Base-by-base conservation (phyloP, 2,888 invertebrate genomes). In the Subacronicta megacephala region DNA sequence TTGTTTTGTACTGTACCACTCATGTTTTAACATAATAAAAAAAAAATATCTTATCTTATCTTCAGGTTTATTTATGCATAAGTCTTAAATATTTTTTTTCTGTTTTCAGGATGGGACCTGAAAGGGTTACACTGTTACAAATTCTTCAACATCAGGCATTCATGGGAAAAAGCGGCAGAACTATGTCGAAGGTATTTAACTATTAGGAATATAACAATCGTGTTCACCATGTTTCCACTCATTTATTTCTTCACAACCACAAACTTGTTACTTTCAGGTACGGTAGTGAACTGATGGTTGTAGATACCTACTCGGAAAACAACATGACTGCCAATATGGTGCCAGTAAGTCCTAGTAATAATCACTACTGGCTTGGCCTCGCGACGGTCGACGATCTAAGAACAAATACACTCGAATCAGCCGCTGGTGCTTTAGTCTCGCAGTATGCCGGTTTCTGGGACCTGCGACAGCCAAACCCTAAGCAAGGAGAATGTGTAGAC, bases 371-470 rank as follows among this genome's bases (percentile, higher is more conserved):
- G 98, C 94, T 98, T 61, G 98, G 98, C 53, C 95, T 98, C 76
- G 97, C 98, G 42, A 97, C 98, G 31, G 95, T 98, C 62, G 98
- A 98, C 90, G 98, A 98, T 90, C 95, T 99, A 52, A 95, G 98
- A 85, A 99, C 98, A 42, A 98, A 98, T 89, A 98, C 98, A n/a
- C 94, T 99, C 63, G 98, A 98, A 94, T 98, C 98, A 4, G 98
- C 98, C 20, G 97, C 98, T 49, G 98, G 98, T 50, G 96, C 97
- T 64, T 95, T 98, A 77, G 97, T 98, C 60, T 98, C 98, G 7
- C 98, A 98, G 90, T 98, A 98, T 87, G 97, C 98, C 67, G 98
- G 98, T 70, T 99, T 98, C 90, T 99, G 99, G 99, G 97, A 97
- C 47, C 91, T 97, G 69, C 96, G 96, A 78, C 98, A 99, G 89